A percentile compares a stretch with the other conserved stretches of the same genome.
These are phyloP conservation scores for Blastomussa wellsi DNA, from an alignment of 92 coral and sea anemone genomes.

Conservation along the genomic window DNA sequence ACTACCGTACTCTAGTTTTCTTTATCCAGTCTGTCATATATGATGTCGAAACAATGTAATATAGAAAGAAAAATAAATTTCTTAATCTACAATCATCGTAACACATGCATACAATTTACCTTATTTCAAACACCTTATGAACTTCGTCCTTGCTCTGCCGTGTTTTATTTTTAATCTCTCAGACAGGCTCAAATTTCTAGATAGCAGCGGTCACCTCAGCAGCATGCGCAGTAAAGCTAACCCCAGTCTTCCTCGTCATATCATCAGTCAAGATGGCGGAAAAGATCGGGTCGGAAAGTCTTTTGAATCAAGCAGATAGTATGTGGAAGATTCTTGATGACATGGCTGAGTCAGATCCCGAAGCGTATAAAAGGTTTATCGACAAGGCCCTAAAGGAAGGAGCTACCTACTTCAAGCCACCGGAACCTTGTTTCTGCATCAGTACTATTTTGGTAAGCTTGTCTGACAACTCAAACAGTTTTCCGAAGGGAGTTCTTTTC, in stretches of 20 bases:
- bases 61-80: background rate
- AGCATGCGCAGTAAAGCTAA: conserved; percentile 17
- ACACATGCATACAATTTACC: background rate
- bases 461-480: background rate
- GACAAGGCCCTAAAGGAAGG: conserved; percentile 88
- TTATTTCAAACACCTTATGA: background rate
- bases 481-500: background rate
- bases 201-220: background rate
- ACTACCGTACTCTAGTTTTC: too few relatives aligned
- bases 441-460: conserved; percentile 74
- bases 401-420: conserved; percentile 65
- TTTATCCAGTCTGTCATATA: background rate
- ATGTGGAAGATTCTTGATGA: conserved; percentile 97
- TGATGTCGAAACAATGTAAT: background rate
- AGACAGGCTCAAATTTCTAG: background rate
- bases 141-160: background rate
- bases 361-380: conserved; percentile 80
- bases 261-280: conserved; percentile 35
- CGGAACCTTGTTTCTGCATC: conserved; percentile 91
- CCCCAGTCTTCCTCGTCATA: background rate
- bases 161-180: background rate
- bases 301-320: conserved; percentile 82
- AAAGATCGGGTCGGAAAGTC: conserved; percentile 54
- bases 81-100: background rate
- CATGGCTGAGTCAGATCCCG: conserved; percentile 88